These are phyloP conservation scores for Noctua janthe DNA, from an alignment of 2,888 invertebrate genomes.

Conservation along the genomic window DNA sequence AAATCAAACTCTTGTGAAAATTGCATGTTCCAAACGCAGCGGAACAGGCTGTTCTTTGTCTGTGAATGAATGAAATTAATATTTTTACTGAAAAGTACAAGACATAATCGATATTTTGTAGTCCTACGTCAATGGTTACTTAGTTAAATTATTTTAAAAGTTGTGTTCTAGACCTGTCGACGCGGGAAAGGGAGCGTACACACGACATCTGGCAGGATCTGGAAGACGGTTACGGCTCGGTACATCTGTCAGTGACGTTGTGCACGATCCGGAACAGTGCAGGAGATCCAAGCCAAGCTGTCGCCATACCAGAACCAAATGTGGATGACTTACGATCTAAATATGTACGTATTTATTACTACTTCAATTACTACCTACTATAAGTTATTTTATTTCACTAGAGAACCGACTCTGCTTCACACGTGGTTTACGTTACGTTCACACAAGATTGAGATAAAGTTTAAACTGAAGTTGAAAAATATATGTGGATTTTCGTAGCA, in stretches of 20 bases:
- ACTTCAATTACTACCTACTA: background rate
- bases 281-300: conserved; percentile 17
- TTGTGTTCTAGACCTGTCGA: conserved; percentile 81
- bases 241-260: conserved; percentile 83
- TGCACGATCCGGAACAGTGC: conserved; percentile 72
- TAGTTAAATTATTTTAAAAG: conserved; percentile 71
- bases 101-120: background rate
- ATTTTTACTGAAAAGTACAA: background rate
- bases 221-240: conserved; percentile 81
- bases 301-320: conserved; percentile 31
- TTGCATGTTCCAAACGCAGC: background rate
- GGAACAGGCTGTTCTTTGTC: background rate
- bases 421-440: background rate
- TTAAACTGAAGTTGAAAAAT: background rate
- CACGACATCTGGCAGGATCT: conserved; percentile 83
- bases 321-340: conserved; percentile 64
- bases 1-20: background rate
- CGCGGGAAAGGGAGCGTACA: conserved; percentile 80
- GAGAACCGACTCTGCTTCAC: background rate
- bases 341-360: conserved; percentile 72
- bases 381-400: background rate
- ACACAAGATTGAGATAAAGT: background rate
- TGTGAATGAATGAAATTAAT: background rate
- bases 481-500: background rate
- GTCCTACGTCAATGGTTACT: conserved; percentile 23